These are phyloP conservation scores for Grus americana DNA, from an alignment of 2,113 vertebrate species.

Conservation along the genomic window DNA sequence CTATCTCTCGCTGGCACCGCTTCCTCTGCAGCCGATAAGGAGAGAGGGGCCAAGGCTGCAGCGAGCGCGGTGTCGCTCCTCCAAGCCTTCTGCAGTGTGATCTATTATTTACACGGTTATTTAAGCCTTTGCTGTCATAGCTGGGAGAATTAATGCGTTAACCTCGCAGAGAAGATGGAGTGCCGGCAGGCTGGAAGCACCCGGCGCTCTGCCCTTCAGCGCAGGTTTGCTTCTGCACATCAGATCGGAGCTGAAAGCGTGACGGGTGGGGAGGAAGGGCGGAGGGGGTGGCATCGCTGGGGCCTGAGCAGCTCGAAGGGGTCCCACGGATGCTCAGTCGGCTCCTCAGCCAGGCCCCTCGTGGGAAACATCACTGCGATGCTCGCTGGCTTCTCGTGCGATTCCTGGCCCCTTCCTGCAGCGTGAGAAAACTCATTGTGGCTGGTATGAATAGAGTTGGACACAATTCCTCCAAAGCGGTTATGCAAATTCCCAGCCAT, in stretches of 20 bases:
- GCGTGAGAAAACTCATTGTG: neutral
- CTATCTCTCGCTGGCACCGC: neutral
- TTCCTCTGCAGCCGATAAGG: fast-evolving
- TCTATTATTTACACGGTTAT: neutral
- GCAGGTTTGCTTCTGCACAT: neutral
- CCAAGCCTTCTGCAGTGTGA: neutral
- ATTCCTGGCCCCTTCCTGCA: neutral
- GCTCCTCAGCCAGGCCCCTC: neutral
- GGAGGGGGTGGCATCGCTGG: fast-evolving
- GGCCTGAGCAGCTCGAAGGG: neutral
- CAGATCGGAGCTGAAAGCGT: neutral
- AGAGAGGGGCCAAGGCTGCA: neutral
- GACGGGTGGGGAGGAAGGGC: neutral
- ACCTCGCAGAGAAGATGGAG: neutral
- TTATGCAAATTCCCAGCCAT: neutral
- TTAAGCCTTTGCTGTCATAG: conserved; percentile 14
- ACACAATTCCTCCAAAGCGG: neutral
- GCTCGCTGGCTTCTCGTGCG: neutral
- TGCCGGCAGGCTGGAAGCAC: neutral
- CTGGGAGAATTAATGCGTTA: neutral
- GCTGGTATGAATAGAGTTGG: neutral
- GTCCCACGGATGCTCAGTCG: neutral
- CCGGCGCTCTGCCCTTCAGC: neutral
- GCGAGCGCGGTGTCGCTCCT: fast-evolving
- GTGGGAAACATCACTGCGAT: neutral